These are phyloP conservation scores for Oscheius onirici DNA, from an alignment of 2,888 invertebrate genomes.

Conservation along the genomic window DNA sequence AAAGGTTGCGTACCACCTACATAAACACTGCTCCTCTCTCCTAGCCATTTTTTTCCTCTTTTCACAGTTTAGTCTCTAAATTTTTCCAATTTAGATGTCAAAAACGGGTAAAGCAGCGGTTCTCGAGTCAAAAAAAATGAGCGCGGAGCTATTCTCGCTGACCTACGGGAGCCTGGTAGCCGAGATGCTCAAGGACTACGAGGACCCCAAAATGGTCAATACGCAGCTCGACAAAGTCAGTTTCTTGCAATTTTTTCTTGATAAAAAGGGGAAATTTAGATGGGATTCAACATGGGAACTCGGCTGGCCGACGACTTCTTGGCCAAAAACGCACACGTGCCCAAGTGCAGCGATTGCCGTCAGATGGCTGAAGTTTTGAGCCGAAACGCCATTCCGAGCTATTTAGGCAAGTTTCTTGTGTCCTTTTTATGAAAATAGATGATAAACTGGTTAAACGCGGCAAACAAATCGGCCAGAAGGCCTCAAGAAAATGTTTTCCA, in stretches of 20 bases:
- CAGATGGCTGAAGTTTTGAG: conserved; percentile 83
- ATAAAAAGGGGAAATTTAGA: conserved; percentile 53
- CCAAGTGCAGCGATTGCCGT: conserved; percentile 90
- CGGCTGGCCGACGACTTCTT: conserved; percentile 96
- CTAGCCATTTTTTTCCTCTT: not conserved
- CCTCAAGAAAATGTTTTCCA: too few species aligned
- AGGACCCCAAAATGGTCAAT: conserved; percentile 96
- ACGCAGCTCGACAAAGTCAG: conserved; percentile 85
- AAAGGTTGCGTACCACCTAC: too few species aligned
- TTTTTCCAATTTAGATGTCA: conserved; percentile 42
- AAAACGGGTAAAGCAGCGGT: conserved; percentile 45
- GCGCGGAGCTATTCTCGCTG: conserved; percentile 86
- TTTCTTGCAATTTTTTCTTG: not conserved
- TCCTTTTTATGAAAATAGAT: too few species aligned
- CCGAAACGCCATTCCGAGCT: conserved; percentile 81
- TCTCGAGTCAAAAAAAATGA: conserved; percentile 62
- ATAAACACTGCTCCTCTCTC: not conserved
- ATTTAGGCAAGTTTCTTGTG: conserved; percentile 75
- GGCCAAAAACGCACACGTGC: conserved; percentile 84
- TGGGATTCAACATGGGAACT: conserved; percentile 97
- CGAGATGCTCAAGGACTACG: conserved; percentile 94
- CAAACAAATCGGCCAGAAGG: too few species aligned
- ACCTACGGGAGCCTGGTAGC: conserved; percentile 97
- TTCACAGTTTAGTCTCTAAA: not conserved
- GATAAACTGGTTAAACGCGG: too few species aligned